Conservation (phyloP, 2,113 vertebrate genomes). For the Taxidea taxus region DNA sequence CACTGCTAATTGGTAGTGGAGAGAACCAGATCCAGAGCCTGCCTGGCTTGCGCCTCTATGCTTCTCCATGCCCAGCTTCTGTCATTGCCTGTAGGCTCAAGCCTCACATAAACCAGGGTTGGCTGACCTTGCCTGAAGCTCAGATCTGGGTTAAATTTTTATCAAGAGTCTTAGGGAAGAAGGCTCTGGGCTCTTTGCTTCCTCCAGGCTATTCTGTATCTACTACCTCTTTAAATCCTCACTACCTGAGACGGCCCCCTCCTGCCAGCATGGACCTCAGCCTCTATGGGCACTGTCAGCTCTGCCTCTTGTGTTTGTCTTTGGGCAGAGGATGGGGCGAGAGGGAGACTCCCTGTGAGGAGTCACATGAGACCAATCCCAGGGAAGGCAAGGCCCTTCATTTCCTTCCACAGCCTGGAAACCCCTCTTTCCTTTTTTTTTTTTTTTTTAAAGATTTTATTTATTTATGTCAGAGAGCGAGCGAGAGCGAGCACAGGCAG, state of each 20-base stretch:
- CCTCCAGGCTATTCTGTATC: not conserved
- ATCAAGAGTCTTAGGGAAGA: not conserved
- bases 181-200: not conserved
- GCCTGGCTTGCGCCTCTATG: not conserved
- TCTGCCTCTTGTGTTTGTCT: not conserved
- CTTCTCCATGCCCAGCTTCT: not conserved
- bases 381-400: not conserved
- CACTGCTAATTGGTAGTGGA: not conserved
- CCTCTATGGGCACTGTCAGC: not conserved
- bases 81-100: not conserved
- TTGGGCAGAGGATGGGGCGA: not conserved
- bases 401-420: not conserved
- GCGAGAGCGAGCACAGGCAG: too few relatives aligned
- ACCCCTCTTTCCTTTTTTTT: not conserved
- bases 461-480: too few relatives aligned
- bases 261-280: not conserved
- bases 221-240: not conserved
- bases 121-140: not conserved
- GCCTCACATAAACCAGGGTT: not conserved
- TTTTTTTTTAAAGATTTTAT: slow-evolving; percentile 4
- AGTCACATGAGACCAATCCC: not conserved
- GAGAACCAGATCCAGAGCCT: not conserved
- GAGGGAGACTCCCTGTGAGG: not conserved
- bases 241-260: not conserved
- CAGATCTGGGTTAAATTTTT: not conserved